Evolutionary conservation across 2,888 invertebrate genomes (phyloP).

Genomic region (Schizaphis graminum): DNA sequence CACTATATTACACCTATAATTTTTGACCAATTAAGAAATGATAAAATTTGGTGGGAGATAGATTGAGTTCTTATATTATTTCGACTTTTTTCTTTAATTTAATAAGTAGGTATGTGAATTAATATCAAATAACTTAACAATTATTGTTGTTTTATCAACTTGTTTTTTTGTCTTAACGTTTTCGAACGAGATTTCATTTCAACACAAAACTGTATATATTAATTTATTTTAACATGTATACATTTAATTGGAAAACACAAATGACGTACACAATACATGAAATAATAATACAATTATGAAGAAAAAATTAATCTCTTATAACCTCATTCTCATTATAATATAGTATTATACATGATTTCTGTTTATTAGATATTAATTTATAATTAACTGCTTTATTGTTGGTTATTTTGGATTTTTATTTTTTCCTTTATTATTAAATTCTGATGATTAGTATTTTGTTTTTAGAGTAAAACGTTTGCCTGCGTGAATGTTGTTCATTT

Average conservation of each 20-base stretch:
- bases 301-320: neutral
- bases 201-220: neutral
- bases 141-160: neutral
- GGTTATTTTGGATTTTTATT: neutral
- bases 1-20: neutral
- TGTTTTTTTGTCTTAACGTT: neutral
- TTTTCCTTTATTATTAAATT: neutral
- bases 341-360: neutral
- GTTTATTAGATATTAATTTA: neutral
- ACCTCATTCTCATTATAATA: neutral
- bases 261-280: neutral
- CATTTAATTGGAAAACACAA: neutral
- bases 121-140: neutral
- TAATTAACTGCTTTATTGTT: neutral
- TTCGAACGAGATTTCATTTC: neutral
- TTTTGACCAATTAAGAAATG: neutral
- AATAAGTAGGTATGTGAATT: neutral
- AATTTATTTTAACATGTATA: neutral
- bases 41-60: neutral
- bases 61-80: neutral
- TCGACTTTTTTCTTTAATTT: neutral
- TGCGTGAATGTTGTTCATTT: neutral
- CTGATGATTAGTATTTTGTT: neutral
- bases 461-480: neutral
- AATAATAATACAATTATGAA: neutral